Base-by-base conservation (phyloP, 92 coral and sea anemone genomes). In the Chrysogorgia sp. region DNA sequence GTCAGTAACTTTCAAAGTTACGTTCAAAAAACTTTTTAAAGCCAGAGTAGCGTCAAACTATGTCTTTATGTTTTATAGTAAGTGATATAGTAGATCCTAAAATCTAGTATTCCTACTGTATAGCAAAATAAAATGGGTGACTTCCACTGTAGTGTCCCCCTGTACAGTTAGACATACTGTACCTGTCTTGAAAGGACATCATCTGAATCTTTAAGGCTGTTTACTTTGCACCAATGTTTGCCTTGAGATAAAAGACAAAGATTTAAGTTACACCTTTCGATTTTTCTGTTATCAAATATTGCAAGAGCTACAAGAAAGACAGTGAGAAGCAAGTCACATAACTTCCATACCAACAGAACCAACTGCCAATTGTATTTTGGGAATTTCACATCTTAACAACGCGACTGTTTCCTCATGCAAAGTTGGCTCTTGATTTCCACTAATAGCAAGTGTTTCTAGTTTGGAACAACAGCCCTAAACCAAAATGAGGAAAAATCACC, bases 391-490 rank as follows among this genome's bases (percentile, higher is more conserved):
- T 31, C 85, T 81, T 26, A 96, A 87, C 76, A 84, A 90, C 23
- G 84, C 71, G 22, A 92, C 91, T 97, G 92, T 96, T 71, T 89
- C 94, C 47, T 92, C 92, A 12, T 30, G 50, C 12, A 88, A 75
- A 24, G 77, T 45, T 29, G 83, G 79, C 33, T 89, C 92, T 23
- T 82, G 70, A 28, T 87, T 82, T 34, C 99, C 99, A 37, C 94
- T 92, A 62, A 93, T 92, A 17, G 99, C 99, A 26, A 91, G 63
- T 1, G 90, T 90, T 72, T 96, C 99, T 40, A 92, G 69, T 48
- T 89, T 87, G 48, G 90, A 80, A 68, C 97, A 96, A 71, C 99
- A 96, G 15, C 98, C 98, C 98, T 93, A 60, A 14, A 9, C 7
- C 23, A 48, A 45, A 71, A 56, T 55, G 35, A 34, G 41, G 2